phyloP scores from a whole-genome alignment of 2,113 vertebrate species.

The Tragulus kanchil region DNA sequence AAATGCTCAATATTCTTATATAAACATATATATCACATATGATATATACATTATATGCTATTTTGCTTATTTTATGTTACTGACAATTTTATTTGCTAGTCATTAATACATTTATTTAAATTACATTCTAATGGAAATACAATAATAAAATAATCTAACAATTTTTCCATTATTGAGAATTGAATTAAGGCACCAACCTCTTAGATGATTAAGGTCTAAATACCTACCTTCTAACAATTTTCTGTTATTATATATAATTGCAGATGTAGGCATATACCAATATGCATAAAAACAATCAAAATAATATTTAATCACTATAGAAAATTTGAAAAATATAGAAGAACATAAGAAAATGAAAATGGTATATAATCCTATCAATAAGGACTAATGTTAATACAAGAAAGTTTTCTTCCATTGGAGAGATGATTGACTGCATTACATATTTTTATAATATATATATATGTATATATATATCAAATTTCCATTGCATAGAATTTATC shows the following conservation, averaged over 20 bases:
- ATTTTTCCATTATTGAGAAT: not conserved
- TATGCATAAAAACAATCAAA: not conserved
- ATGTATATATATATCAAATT: not conserved
- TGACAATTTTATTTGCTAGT: not conserved
- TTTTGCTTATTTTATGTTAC: not conserved
- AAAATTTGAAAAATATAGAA: not conserved
- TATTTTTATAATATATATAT: not conserved
- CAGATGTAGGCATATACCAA: not conserved
- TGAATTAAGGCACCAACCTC: not conserved
- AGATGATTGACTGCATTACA: not conserved
- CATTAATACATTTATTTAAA: not conserved
- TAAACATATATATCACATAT: not conserved
- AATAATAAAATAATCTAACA: not conserved
- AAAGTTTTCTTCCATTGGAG: not conserved
- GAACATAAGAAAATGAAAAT: not conserved
- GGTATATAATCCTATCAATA: not conserved
- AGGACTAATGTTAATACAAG: not conserved
- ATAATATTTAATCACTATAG: not conserved
- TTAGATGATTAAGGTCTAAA: not conserved
- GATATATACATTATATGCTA: not conserved
- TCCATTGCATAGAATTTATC: not conserved
- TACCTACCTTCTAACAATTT: not conserved
- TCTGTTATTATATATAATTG: not conserved
- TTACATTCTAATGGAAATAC: not conserved
- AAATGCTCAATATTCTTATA: not conserved